Evolutionary conservation across 2,797 vertebrate species (phyloP), one percentile per base, ranked within the genome.

Genomic region (Microcaecilia unicolor): DNA sequence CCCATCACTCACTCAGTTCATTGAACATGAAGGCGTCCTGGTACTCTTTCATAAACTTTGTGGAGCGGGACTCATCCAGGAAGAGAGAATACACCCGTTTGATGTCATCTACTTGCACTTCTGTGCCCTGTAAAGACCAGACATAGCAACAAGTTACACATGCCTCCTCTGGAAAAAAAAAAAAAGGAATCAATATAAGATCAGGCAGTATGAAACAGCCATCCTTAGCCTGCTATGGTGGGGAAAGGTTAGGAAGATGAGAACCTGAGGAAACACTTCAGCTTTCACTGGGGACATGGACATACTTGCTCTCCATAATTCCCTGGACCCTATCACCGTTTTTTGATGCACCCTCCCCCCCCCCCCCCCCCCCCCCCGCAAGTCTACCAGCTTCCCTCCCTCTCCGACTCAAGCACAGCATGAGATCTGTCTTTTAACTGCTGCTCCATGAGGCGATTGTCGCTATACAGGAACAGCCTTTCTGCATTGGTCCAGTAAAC

Each of bases 11-110:
- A 96, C 92, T 86, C 54, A 91, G 80, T 78, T 97, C 93, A 2
- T 96, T 93, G 58, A 93, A 97, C 64, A 97, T 87, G 67, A 92
- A 95, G 34, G 93, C 90, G 8, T 96, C 92, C 70, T 97, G 93
- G 54, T 91, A 94, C 31, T 96, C 91, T 66, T 94, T 92, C 93
- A 95, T 93, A 73, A 95, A 95, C 74, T 93, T 89, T 1, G 91
- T 92, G 13, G 92, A 93, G 7, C 93, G 78, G 1, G 90, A 85
- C 53, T 94, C 90, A 1, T 97, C 93, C 82, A 95, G 74, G 59
- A 96, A 97, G 31, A 97, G 85, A 1, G 91, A 94, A 52, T 96
- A 97, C 4, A 93, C 93, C 0, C 90, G 67, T 37, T 94, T 97
- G 31, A 97, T 93, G 71, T 97, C 93, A 6, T 95, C 91, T 7